Evolutionary conservation across 2,113 vertebrate genomes (phyloP), one percentile per base, ranked within the genome.

Genomic region (Noctilio leporinus): DNA sequence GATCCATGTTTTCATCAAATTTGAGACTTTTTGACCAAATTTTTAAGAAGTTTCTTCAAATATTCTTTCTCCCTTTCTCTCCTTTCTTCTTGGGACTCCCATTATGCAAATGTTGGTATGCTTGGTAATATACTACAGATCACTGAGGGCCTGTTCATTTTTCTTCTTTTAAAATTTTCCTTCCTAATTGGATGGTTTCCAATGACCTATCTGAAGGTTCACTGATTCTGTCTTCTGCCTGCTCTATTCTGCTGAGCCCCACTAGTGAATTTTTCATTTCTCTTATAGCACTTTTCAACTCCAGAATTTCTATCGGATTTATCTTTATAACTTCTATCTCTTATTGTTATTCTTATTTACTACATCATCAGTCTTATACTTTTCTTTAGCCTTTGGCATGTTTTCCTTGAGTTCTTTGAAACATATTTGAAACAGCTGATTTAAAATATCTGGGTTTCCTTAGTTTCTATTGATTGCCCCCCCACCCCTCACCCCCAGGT

Each of bases 361-460:
- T 81, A 57, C 43, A 47, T 38, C 7, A 55, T 11, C 65, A 87
- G n/a, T 62, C 28, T 93, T 35, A 81, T 57, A 38, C n/a, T 38
- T 69, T 69, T 78, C 51, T 55, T 69, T 84, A 69, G 49, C 47
- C 51, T 84, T 89, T 89, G 67, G 59, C 20, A 38, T 47, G 59
- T 51, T 89, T 94, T 70, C 10, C 43, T 94, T 94, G 59, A 84
- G 28, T 84, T 89, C n/a, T 85, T 90, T 70, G 40, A 62, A 62
- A 70, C 12, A 43, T 69, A 81, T 35, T 77, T 78, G 49, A 78
- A 76, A 78, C 22, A 70, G 20, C 40, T 85, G 17, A 69, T 70
- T 89, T 49, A 65, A 85, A 57, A 55, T 57, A 35, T 14, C 26
- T 84, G 38, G 49, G 49, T 69, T 84, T 90, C 67, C 35, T 89